phyloP scores from a whole-genome alignment of 2,888 invertebrate genomes.

The Dichetophora obliterata region DNA sequence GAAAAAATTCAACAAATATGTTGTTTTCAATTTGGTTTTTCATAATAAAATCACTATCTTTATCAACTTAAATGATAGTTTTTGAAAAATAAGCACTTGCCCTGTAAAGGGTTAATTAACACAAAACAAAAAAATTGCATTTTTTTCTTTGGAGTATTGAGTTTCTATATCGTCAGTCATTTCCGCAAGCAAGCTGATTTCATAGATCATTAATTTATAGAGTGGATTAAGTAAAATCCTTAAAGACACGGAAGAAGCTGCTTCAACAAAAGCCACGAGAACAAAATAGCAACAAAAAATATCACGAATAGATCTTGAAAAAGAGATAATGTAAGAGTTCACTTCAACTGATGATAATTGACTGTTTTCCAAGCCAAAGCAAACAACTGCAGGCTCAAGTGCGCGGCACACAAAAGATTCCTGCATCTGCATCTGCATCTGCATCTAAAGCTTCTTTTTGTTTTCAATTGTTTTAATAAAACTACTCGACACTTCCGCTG shows the following conservation, averaged over 20 bases:
- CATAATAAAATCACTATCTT: no score
- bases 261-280: not conserved
- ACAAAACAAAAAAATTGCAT: no score
- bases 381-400: not conserved
- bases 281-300: not conserved
- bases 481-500: not conserved
- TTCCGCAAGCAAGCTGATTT: no score
- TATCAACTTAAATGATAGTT: no score
- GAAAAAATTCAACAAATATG: no score
- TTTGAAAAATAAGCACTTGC: no score
- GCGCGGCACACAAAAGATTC: not conserved
- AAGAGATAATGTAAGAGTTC: not conserved
- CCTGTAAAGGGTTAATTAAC: no score
- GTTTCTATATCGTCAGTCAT: no score
- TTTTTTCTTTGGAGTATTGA: no score
- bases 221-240: not conserved
- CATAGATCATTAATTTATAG: no score
- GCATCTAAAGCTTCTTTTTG: not conserved
- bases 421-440: not conserved
- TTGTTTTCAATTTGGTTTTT: no score
- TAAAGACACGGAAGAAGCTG: not conserved
- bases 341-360: not conserved
- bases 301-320: no score
- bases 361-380: not conserved
- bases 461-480: not conserved